Base-by-base conservation (phyloP, 1,140 invertebrate species). In the Daktulosphaira vitifoliae region DNA sequence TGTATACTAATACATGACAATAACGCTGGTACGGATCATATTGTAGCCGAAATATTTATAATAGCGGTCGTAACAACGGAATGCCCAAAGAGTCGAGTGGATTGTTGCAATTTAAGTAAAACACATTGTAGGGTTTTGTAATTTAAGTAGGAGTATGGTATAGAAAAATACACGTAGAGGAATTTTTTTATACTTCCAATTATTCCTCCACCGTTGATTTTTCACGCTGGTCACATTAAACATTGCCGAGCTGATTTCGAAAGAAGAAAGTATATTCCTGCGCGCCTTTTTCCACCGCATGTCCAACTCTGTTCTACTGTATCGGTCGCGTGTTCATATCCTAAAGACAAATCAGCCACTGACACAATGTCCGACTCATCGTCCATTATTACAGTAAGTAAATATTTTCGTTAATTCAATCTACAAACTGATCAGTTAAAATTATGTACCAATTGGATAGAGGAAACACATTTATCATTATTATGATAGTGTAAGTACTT, bases 221-320 rank as follows among this genome's bases (percentile, higher is more conserved):
- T 54, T 22, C 52, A 54, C 52, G 52, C 29, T 39, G 52, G 52
- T 54, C 52, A 54, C 52, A 33, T 54, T 54, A 54, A 52, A 22
- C 33, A 29, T 15, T 33, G 52, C 38, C 29, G 38, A 54, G 52
- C 37, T 39, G 37, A 33, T 54, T 37, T 54, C 52, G 52, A 54
- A 54, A 54, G 52, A 54, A 54, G 52, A 54, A 54, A 54, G 52
- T 54, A 53, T 39, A 20, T 42, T 11, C 29, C 29, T 33, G 11
- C n/a, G 39, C 39, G 39, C 9, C 39, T 15, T 16, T 42, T 15
- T 42, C 7, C n/a, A 3, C 9, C 3, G 5, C 9, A 15, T 42
- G 8, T n/a, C 39, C 39, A 15, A 11, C 9, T 3, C 39, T 3
- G n/a, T 11, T 7, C 39, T n/a, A n/a, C 9, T 16, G 39, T 42